Base-by-base conservation (phyloP, 2,113 vertebrate genomes). In the Morone chrysops region DNA sequence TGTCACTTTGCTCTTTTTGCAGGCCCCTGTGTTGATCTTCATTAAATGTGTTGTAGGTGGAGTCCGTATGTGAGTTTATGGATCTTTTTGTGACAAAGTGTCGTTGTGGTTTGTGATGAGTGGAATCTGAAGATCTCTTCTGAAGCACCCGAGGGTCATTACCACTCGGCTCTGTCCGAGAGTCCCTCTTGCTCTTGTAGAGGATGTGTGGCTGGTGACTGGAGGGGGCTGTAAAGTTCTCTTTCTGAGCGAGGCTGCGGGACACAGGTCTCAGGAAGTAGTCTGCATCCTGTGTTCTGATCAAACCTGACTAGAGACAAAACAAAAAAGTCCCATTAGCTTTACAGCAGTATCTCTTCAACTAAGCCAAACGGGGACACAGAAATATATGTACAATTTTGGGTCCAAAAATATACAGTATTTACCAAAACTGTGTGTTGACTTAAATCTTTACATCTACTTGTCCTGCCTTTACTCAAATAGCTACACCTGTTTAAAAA, bases 241-340 rank as follows among this genome's bases (percentile, higher is more conserved):
- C 93, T 2, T 75, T 90, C 50, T 84, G 86, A 8, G 92, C 86
- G 0, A 96, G 90, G 84, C 92, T 90, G 13, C 77, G 85, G 56
- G 95, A 94, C 57, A 98, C 94, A 0, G 97, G 97, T 90, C 93
- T 96, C 54, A 98, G 83, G 83, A 97, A 96, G 90, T 96, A 98
- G 91, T 98, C 97, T 0, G 93, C 93, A 10, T 96, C 95, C 70
- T 94, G 91, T 0, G 96, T 97, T 82, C 96, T 95, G 89, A 98
- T 97, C 91, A 98, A 93, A 94, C 97, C 97, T 91, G 96, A 96
- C 97, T 98, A 92, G 79, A 96, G 80, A 90, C 78, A 85, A 91
- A 90, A 90, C 75, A 92, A 73, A 93, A 25, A 67, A 69, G 54
- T 78, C 2, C 18, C 36, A 67, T 94, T 72, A 87, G 59, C 76